Percentiles rank a stretch among this genome's conserved stretches.
Conservation (phyloP, 2,888 invertebrate genomes). For the Nomada lathburiana region DNA sequence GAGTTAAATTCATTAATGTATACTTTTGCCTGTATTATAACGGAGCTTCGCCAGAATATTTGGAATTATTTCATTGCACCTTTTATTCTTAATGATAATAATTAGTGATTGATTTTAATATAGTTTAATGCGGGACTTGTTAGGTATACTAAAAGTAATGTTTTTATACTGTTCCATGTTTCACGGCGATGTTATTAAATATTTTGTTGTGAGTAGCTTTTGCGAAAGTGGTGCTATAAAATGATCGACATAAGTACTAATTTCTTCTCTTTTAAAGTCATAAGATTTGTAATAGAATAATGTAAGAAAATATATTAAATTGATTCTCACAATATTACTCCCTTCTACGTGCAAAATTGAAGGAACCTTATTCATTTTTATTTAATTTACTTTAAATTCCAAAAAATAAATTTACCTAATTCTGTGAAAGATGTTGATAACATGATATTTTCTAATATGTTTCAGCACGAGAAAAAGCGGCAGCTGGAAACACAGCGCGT, state of each 20-base stretch:
- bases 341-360: too few relatives aligned
- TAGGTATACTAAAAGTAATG: neutral
- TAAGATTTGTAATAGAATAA: too few relatives aligned
- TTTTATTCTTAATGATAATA: too few relatives aligned
- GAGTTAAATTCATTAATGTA: neutral
- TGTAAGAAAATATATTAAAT: too few relatives aligned
- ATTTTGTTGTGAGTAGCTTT: neutral
- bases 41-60: too few relatives aligned
- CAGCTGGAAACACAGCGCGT: slow-evolving; percentile 94
- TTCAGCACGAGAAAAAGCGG: slow-evolving; percentile 93
- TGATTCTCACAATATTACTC: too few relatives aligned
- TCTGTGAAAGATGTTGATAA: neutral
- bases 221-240: neutral
- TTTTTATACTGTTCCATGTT: neutral
- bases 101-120: too few relatives aligned
- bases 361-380: too few relatives aligned
- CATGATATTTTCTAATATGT: slow-evolving; percentile 60
- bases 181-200: neutral
- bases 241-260: neutral
- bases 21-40: neutral
- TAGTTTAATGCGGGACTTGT: too few relatives aligned
- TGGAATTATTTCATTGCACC: too few relatives aligned
- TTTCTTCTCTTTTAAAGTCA: too few relatives aligned
- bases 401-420: neutral
- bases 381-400: neutral